phyloP scores from a whole-genome alignment of 2,888 invertebrate species.

The Antitype chi region DNA sequence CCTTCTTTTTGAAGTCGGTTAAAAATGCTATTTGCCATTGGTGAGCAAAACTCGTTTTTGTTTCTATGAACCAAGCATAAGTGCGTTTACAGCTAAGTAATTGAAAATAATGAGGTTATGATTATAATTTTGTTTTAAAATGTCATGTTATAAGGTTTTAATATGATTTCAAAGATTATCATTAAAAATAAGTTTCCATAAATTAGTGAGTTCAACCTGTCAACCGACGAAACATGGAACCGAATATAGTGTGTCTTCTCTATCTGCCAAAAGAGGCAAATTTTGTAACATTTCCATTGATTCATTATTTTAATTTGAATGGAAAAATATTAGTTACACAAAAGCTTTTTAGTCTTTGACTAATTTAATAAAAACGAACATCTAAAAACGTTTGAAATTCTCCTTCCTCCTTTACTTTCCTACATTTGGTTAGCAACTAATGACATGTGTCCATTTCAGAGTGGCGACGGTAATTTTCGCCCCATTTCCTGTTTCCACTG shows the following conservation, averaged over 20 bases:
- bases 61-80: too few species aligned
- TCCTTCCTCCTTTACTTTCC: not conserved
- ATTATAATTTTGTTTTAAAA: too few species aligned
- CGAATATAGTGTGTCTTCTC: not conserved
- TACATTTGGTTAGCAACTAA: constrained; percentile 42
- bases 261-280: not conserved
- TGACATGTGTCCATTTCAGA: constrained; percentile 54
- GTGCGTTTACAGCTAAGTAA: too few species aligned
- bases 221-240: not conserved
- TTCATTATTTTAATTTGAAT: not conserved
- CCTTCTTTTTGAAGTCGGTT: too few species aligned
- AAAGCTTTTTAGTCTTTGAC: not conserved
- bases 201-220: too few species aligned
- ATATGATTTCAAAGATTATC: too few species aligned
- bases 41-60: too few species aligned
- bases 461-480: constrained; percentile 48
- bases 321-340: not conserved
- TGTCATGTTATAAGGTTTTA: too few species aligned
- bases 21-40: too few species aligned
- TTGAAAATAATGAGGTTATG: too few species aligned
- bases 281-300: not conserved
- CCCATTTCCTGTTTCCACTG: constrained; percentile 50
- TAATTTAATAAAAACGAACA: not conserved
- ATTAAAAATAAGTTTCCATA: too few species aligned
- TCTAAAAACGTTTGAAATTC: constrained; percentile 15